phyloP scores from a whole-genome alignment of 1,140 invertebrate genomes.

The Thrips palmi region DNA sequence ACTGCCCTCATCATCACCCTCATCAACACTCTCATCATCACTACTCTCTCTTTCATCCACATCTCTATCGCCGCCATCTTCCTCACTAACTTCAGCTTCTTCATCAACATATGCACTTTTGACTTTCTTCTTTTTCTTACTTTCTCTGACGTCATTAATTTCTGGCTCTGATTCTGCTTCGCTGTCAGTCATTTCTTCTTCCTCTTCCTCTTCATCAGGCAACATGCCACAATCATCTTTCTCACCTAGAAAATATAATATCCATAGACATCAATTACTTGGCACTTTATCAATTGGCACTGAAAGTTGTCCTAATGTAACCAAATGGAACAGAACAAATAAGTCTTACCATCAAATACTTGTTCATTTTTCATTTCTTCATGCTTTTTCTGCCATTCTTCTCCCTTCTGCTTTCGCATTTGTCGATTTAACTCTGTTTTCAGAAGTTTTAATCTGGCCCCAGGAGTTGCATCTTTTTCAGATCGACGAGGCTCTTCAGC shows the following conservation, averaged over 20 bases:
- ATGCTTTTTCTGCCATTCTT: slow-evolving; percentile 9
- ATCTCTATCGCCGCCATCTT: slow-evolving; percentile 10
- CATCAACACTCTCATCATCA: slow-evolving; percentile 7
- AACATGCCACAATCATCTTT: slow-evolving; percentile 4
- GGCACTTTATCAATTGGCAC: no score
- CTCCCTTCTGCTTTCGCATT: slow-evolving; percentile 43
- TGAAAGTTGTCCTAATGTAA: slow-evolving; percentile 4
- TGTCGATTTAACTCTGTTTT: slow-evolving; percentile 38
- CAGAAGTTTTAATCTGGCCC: slow-evolving; percentile 34
- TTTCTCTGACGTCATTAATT: slow-evolving; percentile 11
- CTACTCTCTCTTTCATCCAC: slow-evolving; percentile 10
- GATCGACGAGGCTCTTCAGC: slow-evolving; percentile 17
- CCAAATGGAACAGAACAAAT: no score
- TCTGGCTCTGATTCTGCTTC: slow-evolving; percentile 13
- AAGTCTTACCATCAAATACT: slow-evolving; percentile 10
- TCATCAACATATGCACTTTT: slow-evolving; percentile 18
- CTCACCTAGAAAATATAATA: slow-evolving; percentile 6
- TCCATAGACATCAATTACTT: not conserved
- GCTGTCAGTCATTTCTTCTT: slow-evolving; percentile 11
- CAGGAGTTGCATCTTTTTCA: slow-evolving; percentile 31
- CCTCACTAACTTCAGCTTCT: slow-evolving; percentile 7
- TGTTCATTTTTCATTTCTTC: slow-evolving; percentile 11
- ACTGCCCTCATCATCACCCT: not conserved
- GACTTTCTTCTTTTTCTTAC: slow-evolving; percentile 5
- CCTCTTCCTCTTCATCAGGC: slow-evolving; percentile 11